Evolutionary conservation across 2,797 vertebrate species (phyloP).

Genomic region (Heteromormyrus szaboi): DNA sequence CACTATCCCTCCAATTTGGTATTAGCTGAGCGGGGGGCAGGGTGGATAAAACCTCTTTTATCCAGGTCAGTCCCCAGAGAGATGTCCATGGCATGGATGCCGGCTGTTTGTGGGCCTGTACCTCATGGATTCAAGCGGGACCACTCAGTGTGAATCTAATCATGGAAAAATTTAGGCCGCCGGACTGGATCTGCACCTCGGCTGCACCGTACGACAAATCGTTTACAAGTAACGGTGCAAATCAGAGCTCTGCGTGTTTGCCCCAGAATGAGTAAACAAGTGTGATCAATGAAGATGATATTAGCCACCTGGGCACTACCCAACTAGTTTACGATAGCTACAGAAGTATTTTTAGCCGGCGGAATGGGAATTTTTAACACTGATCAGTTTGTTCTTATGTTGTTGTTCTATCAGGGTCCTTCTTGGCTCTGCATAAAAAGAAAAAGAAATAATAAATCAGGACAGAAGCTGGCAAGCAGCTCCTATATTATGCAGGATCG

Average conservation of each 20-base stretch:
- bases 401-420: background rate
- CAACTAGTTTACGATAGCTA: background rate
- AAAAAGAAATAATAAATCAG: background rate
- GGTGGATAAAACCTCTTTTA: conserved; percentile 4
- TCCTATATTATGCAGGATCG: background rate
- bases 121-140: background rate
- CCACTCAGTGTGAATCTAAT: conserved; percentile 1
- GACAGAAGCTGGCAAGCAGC: background rate
- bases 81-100: background rate
- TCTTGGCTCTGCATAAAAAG: background rate
- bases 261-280: background rate
- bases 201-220: background rate
- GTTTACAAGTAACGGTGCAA: background rate
- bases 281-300: background rate
- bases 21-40: conserved; percentile 12
- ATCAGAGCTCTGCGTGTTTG: background rate
- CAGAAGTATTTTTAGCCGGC: background rate
- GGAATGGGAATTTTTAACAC: background rate
- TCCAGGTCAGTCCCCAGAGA: conserved; percentile 10
- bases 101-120: background rate
- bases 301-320: background rate
- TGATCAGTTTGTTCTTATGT: background rate
- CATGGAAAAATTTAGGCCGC: background rate
- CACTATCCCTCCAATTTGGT: background rate
- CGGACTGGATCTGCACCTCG: background rate